These are phyloP conservation scores for Hephaestus fuliginosus DNA, from an alignment of 2,797 vertebrate genomes.

Conservation along the genomic window DNA sequence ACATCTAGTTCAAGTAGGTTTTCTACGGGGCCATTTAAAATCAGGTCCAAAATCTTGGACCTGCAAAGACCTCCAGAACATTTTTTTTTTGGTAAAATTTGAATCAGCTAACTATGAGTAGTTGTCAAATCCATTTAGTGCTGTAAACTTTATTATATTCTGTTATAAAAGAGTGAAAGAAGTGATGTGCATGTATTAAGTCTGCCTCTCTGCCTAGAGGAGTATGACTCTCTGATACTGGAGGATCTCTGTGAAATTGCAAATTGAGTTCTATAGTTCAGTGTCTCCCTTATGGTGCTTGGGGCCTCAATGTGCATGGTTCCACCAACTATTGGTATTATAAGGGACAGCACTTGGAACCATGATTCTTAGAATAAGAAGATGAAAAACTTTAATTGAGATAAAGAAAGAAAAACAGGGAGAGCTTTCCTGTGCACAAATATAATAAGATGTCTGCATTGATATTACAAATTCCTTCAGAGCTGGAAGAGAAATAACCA, in stretches of 20 bases:
- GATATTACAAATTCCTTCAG: conserved; percentile 22
- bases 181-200: conserved; percentile 8
- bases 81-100: neutral
- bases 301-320: neutral
- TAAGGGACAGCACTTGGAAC: neutral
- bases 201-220: conserved; percentile 44
- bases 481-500: conserved; percentile 23
- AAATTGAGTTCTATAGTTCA: conserved; percentile 56
- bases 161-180: neutral
- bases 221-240: conserved; percentile 43
- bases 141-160: no score
- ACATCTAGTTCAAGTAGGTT: neutral
- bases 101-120: neutral
- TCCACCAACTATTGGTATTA: neutral
- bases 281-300: conserved; percentile 26
- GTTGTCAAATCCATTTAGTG: neutral
- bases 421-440: neutral
- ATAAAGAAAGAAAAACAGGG: neutral
- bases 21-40: neutral
- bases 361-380: neutral
- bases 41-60: neutral
- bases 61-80: neutral
- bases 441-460: conserved; percentile 1
- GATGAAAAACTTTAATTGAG: neutral
- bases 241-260: conserved; percentile 31